Evolutionary conservation across 1,140 invertebrate genomes (phyloP), one percentile per base, ranked within the genome.

Genomic region (Drosophila lacteicornis): DNA sequence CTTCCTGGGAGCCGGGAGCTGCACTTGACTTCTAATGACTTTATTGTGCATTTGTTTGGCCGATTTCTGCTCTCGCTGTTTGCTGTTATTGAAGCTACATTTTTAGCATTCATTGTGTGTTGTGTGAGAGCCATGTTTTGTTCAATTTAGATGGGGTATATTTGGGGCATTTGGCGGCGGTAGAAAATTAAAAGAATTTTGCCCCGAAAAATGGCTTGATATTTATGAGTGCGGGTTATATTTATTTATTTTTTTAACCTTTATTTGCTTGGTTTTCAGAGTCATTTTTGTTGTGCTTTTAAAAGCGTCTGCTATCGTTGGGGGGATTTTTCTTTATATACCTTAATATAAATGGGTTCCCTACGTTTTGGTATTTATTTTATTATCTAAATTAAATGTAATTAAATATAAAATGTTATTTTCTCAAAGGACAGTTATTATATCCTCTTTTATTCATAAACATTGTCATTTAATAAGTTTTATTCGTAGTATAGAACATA

Each of bases 11-110:
- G 60, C 40, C 30, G 62, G 25, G 50, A 42, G 67, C 59, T 75
- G 70, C 66, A 75, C 75, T 86, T 79, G 82, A 82, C 70, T 75
- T 86, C 70, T 68, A 86, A 86, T 76, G 59, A 81, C 49, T 81
- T 71, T 70, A 66, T 78, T 85, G 76, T 17, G 38, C 57, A 80
- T 59, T 83, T 82, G 70, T 73, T 49, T 42, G 42, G 36, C 22
- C 13, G 36, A 43, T 45, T 68, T 56, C 30, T 58, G 53, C 27
- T 49, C 22, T 66, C 38, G 36, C 27, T 74, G 57, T 51, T 63
- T 11, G 50, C 50, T 57, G 33, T 47, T 30, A n/a, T 53, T 47
- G 36, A 61, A 36, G 51, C 13, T 5, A 49, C 13, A 50, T 49
- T 58, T 71, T 45, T 51, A 25, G 7, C 45, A 69, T 73, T 77